Base-by-base conservation (phyloP, 1,140 invertebrate species). In the Mya arenaria region DNA sequence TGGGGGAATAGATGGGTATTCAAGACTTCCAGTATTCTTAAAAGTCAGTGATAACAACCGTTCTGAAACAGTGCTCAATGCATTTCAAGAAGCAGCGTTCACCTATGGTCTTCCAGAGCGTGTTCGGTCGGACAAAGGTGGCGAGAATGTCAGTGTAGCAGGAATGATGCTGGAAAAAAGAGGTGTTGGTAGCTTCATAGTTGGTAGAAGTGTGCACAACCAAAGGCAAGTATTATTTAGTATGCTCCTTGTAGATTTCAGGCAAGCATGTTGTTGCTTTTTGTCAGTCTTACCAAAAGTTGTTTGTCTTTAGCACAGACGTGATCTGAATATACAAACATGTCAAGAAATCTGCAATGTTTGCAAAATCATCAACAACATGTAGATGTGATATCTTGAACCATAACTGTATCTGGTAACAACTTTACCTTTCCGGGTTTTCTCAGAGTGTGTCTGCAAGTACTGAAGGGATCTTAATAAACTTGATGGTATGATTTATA, bases 111-210 rank as follows among this genome's bases (percentile, higher is more conserved):
- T 86, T 36, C 86, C 84, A n/a, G 17, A 65, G 5, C 44, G 77
- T 4, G 86, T 87, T 4, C 44, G 84, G n/a, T 81, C 66, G 28
- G 86, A 86, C 52, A 68, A 85, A 30, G 82, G 86, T 41, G 75
- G 52, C 5, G 84, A 87, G 72, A 84, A 82, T 75, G 60, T 63
- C 1, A 44, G 78, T 37, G 84, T 87, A 34, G 81, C 69, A n/a
- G 36, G 63, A 23, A 86, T 60, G 28, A 86, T 87, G 84, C 10
- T 81, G 13, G 30, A 74, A 17, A 44, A 73, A 32, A 58, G 23
- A 32, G 28, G 48, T 10, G 52, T 36, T n/a, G 10, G 13, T 13
- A 36, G 34, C 34, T 74, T 74, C 25, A 60, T 74, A 36, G 55
- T 56, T 60, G 72, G 52, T 15, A 58, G 72, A 39, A n/a, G 2